Evolutionary conservation across 2,113 vertebrate genomes (phyloP).

Genomic region (Nesoenas mayeri): DNA sequence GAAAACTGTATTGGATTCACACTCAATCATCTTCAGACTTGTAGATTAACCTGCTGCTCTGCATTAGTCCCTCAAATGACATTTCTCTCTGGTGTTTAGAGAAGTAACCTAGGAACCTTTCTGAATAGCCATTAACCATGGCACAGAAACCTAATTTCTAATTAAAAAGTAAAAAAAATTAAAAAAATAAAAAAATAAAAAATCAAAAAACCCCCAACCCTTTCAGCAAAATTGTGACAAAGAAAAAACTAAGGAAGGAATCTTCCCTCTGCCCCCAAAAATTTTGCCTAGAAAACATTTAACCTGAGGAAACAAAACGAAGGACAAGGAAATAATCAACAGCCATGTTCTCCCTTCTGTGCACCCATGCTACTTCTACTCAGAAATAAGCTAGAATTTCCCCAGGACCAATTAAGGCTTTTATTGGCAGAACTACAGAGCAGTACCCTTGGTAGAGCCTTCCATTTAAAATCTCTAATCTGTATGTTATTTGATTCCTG

Average conservation of each 20-base stretch:
- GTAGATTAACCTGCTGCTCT: background rate
- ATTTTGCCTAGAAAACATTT: background rate
- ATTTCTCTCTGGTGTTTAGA: background rate
- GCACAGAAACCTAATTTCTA: background rate
- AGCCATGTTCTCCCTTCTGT: background rate
- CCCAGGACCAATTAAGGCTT: background rate
- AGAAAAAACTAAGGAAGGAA: background rate
- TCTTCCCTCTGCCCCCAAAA: background rate
- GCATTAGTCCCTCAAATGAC: background rate
- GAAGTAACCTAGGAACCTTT: background rate
- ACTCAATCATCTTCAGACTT: background rate
- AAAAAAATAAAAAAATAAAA: background rate
- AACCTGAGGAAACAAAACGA: fast-evolving
- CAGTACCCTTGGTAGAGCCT: background rate
- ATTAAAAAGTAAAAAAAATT: background rate
- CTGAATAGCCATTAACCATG: background rate
- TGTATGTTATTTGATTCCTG: slow-evolving; percentile 16
- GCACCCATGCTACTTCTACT: background rate
- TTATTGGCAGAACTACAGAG: background rate
- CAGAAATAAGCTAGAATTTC: background rate
- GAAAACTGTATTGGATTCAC: background rate
- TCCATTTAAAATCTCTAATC: slow-evolving; percentile 18
- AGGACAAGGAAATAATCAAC: background rate
- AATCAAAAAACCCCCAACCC: fast-evolving
- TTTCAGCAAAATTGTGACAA: background rate